Evolutionary conservation across 2,113 vertebrate species (phyloP).

Genomic region (Eidolon helvum): DNA sequence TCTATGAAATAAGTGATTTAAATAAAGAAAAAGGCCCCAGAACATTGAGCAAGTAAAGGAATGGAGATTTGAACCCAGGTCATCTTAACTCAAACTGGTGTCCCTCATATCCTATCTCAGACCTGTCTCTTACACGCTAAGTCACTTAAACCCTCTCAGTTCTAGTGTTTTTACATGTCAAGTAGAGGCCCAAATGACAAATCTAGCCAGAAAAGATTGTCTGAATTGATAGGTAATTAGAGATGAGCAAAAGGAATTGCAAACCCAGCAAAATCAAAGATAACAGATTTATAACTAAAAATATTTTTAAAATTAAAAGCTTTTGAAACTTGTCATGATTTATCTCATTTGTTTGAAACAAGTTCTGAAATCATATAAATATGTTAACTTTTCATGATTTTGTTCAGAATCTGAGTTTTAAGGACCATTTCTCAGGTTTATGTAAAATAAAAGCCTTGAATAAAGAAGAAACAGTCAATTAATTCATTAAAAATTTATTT

Average conservation of each 20-base stretch:
- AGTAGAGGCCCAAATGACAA: background rate
- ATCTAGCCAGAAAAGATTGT: background rate
- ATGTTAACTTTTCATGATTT: background rate
- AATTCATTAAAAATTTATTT: constrained; percentile 64
- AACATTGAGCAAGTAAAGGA: background rate
- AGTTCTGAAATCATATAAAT: background rate
- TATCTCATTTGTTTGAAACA: constrained; percentile 3
- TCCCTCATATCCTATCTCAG: background rate
- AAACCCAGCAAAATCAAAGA: background rate
- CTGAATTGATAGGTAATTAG: background rate
- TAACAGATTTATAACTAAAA: background rate
- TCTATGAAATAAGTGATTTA: background rate
- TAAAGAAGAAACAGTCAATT: background rate
- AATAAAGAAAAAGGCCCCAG: background rate
- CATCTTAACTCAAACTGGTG: background rate
- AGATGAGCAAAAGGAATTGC: background rate
- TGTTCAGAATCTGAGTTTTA: background rate
- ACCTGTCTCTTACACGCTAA: background rate
- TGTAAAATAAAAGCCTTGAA: background rate
- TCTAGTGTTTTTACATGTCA: background rate
- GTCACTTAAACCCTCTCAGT: background rate
- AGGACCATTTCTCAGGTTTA: background rate
- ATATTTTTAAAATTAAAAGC: background rate
- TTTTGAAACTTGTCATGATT: constrained; percentile 8
- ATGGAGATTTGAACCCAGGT: background rate